Base-by-base conservation (phyloP, 1,140 invertebrate genomes). In the Scaptomyza montana region DNA sequence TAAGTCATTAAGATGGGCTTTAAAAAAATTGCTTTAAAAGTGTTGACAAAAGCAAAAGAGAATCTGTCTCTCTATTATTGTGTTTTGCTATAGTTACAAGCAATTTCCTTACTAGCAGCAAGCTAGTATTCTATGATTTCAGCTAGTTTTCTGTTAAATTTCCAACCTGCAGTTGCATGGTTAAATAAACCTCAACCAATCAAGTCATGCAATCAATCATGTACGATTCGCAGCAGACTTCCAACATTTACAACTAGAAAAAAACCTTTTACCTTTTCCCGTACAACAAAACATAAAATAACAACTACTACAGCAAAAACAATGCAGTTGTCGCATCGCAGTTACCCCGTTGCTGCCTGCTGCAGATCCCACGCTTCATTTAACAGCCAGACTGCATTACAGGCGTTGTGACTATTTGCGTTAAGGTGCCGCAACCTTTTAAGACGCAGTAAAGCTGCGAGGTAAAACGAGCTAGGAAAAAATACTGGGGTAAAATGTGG, bases 341-440 rank as follows among this genome's bases (percentile, higher is more conserved):
- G n/a, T 16, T 56, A 43, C 74, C 63, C 30, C 21, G 1, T 9
- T 7, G 10, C 56, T 68, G 67, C 1, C 41, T 77, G 77, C 33
- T 46, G 77, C 74, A 71, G 59, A 64, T 85, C 62, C 51, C 68
- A 86, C 74, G 81, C 80, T 85, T 85, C 80, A 80, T 85, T 85
- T 77, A 64, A 51, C 61, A 51, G 46, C 45, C 28, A 36, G 33
- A n/a, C 16, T n/a, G 59, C 59, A 49, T 33, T 47, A 28, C 12
- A 13, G 49, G 53, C 13, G 33, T 36, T 36, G 21, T 21, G 47
- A 16, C 47, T 33, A 47, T 28, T n/a, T 39, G 47, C 39, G 19
- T 39, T 30, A 75, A 75, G 56, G 61, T 68, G 59, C 25, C 56
- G 51, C 59, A 63, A 68, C 59, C 66, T 70, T 74, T 70, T 70